Conservation (phyloP, 2,113 vertebrate genomes). For the Dasypus novemcinctus region DNA sequence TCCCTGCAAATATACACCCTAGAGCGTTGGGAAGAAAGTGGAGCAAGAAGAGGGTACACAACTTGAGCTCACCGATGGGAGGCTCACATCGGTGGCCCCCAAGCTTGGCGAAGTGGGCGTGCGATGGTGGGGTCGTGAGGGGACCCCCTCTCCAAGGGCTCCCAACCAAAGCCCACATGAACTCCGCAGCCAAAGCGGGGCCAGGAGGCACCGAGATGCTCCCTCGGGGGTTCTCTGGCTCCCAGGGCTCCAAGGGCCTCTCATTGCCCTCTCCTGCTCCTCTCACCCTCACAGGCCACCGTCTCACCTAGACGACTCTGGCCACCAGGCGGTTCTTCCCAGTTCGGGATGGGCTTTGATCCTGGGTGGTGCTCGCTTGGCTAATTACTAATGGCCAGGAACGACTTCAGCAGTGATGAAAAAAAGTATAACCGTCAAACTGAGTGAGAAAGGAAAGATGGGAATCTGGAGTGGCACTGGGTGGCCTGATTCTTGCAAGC, state of each 20-base stretch:
- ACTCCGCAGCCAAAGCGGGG: neutral
- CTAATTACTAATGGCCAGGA: neutral
- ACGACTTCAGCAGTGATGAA: neutral
- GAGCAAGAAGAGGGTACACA: neutral
- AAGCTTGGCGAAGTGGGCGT: neutral
- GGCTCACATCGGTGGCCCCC: neutral
- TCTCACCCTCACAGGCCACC: neutral
- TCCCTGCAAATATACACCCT: neutral
- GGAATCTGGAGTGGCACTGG: neutral
- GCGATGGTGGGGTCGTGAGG: neutral
- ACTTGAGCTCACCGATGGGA: neutral
- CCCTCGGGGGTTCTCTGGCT: neutral
- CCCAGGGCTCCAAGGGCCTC: neutral
- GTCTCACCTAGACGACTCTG: neutral
- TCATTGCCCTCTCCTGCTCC: neutral
- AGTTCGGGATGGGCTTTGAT: neutral
- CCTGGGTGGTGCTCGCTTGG: neutral
- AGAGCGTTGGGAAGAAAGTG: neutral
- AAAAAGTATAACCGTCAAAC: constrained; percentile 14
- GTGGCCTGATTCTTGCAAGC: neutral
- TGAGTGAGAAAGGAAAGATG: neutral
- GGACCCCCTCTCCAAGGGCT: neutral
- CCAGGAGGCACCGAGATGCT: neutral
- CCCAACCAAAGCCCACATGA: neutral
- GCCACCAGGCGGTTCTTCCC: neutral